Base-by-base conservation (phyloP, 1,140 invertebrate species). In the Dinoponera quadriceps region DNA sequence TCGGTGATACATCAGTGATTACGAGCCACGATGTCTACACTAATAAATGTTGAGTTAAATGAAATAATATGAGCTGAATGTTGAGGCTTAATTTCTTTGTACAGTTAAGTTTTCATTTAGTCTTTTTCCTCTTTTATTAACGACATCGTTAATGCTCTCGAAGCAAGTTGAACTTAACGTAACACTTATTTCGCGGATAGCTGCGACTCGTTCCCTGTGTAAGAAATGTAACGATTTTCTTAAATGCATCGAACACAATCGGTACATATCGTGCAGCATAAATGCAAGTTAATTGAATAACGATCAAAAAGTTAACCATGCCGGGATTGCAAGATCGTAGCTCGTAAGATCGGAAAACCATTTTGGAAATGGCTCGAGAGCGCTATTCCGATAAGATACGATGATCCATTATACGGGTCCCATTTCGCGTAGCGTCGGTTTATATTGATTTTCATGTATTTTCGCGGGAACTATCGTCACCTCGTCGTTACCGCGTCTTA, bases 361-460 rank as follows among this genome's bases (percentile, higher is more conserved):
- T 80, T 71, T 80, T 80, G 65, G 38, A 80, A 80, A 80, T 80
- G 65, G 75, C 44, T 57, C 22, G 75, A 80, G 69, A 80, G 33
- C 51, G 44, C 51, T 33, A 71, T 71, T 44, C 65, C 75, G 75
- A 80, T 80, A 80, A 80, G 75, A 57, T 80, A 71, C 51, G 75
- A 48, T 80, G 75, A 80, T 80, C 75, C 75, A 80, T 80, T 80
- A 80, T 71, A 69, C 54, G 51, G 33, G 33, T 62, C 25, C 78
- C 59, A 82, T 72, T 82, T 82, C 57, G 69, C 69, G 69, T 11
- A 51, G 78, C 13, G 69, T 27, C 59, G 78, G 59, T 82, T 82
- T 44, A 82, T 72, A 74, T 82, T 72, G 78, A 82, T 74, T 82
- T 74, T 74, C 71, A 51, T 82, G 78, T 74, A 82, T 82, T 74